These are phyloP conservation scores for Microdon myrmicae DNA, from an alignment of 2,888 invertebrate genomes.

Conservation along the genomic window DNA sequence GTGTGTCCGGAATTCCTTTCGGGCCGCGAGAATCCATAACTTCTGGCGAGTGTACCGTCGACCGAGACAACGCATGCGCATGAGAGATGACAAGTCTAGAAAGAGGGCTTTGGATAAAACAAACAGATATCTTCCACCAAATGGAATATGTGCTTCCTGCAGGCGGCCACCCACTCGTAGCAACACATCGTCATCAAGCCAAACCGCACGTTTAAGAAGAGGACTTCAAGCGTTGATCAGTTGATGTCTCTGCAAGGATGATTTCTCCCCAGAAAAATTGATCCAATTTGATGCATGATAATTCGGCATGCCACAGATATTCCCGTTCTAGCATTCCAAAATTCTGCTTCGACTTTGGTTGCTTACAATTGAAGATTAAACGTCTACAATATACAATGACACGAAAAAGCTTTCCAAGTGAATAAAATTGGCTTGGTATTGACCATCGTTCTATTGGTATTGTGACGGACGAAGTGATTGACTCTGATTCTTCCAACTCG, in stretches of 20 bases:
- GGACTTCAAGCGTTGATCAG: background rate
- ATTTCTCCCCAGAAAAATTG: conserved; percentile 1
- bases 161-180: conserved; percentile 4
- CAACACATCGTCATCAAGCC: conserved; percentile 2
- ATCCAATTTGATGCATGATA: conserved; percentile 1
- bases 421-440: conserved; percentile 1
- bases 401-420: background rate
- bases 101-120: background rate
- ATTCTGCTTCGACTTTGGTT: background rate
- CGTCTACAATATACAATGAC: background rate
- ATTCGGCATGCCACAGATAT: conserved; percentile 1
- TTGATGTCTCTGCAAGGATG: background rate
- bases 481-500: background rate
- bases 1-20: conserved; percentile 2
- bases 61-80: no score
- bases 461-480: background rate
- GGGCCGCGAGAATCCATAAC: background rate
- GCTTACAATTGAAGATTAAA: conserved; percentile 1
- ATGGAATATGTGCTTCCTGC: conserved; percentile 1
- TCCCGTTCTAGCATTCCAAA: background rate
- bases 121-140: conserved; percentile 3
- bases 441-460: background rate
- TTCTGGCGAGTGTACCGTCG: conserved; percentile 1
- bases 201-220: conserved; percentile 4
- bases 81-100: conserved; percentile 3